Evolutionary conservation across 1,140 invertebrate species (phyloP).

Genomic region (Drosophila suzukii): DNA sequence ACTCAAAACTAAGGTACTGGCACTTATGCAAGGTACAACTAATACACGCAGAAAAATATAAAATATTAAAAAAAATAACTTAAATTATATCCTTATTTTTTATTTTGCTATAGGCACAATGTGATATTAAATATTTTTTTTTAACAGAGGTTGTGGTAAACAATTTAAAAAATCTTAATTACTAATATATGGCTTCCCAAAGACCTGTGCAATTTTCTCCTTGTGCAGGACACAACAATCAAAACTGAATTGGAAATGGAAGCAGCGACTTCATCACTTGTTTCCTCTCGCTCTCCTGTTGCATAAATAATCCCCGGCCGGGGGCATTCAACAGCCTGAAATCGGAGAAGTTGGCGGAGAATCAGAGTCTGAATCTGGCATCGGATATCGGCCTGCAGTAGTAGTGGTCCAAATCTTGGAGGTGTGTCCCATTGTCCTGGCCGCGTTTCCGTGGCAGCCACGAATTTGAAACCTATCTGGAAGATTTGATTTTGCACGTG

Average conservation of each 20-base stretch:
- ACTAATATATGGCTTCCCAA: not conserved
- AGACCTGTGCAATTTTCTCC: not conserved
- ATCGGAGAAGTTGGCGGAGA: constrained; percentile 54
- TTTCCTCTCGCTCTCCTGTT: constrained; percentile 77
- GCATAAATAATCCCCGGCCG: constrained; percentile 54
- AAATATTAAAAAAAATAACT: not conserved
- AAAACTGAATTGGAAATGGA: constrained; percentile 70
- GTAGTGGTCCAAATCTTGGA: constrained; percentile 50
- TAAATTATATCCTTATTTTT: too few species aligned
- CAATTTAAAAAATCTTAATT: not conserved
- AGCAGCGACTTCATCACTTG: constrained; percentile 84
- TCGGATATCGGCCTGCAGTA: constrained; percentile 60
- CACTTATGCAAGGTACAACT: constrained; percentile 66
- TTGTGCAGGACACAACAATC: constrained; percentile 69
- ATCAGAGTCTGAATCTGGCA: constrained; percentile 8
- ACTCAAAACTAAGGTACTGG: constrained; percentile 36
- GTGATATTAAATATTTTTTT: too few species aligned
- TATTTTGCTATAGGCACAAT: too few species aligned
- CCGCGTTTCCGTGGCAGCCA: constrained; percentile 68
- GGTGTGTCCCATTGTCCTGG: constrained; percentile 76
- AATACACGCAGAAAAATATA: constrained; percentile 4
- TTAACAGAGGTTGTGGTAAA: too few species aligned
- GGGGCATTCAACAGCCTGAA: constrained; percentile 56
- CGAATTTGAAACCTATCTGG: constrained; percentile 73
- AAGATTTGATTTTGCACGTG: constrained; percentile 67